phyloP scores from a whole-genome alignment of 2,113 vertebrate genomes.

The Smithornis capensis region DNA sequence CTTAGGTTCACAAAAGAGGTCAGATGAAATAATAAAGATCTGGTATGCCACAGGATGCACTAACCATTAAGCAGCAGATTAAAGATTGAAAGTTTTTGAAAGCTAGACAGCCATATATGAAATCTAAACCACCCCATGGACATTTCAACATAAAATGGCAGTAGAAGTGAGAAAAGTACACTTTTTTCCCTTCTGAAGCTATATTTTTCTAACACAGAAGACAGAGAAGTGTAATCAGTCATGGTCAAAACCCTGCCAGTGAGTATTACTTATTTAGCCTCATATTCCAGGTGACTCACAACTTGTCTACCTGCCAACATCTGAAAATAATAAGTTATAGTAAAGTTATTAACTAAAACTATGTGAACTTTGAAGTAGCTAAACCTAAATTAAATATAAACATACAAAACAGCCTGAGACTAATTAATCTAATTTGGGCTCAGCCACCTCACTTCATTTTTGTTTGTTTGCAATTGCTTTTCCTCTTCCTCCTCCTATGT shows the following conservation, averaged over 20 bases:
- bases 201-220: conserved; percentile 62
- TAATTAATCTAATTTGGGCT: conserved; percentile 56
- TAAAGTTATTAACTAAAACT: conserved; percentile 68
- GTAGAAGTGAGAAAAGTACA: conserved; percentile 61
- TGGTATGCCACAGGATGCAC: conserved; percentile 55
- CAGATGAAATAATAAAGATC: conserved; percentile 64
- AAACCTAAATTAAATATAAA: conserved; percentile 67
- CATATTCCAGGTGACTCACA: conserved; percentile 63
- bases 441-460: conserved; percentile 22
- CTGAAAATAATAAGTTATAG: conserved; percentile 68
- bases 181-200: conserved; percentile 35
- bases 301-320: conserved; percentile 69
- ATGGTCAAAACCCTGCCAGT: conserved; percentile 60
- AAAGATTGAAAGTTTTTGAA: conserved; percentile 66
- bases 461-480: conserved; percentile 65
- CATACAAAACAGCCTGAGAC: conserved; percentile 49
- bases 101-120: conserved; percentile 50
- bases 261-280: conserved; percentile 65
- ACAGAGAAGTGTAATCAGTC: conserved; percentile 56
- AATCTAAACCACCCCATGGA: conserved; percentile 28
- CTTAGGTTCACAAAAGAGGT: conserved; percentile 56
- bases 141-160: conserved; percentile 51
- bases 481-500: conserved; percentile 22
- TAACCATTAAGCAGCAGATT: conserved; percentile 63
- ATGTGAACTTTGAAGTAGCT: conserved; percentile 67